Evolutionary conservation across 2,888 invertebrate genomes (phyloP), one percentile per base, ranked within the genome.

Genomic region (Drosophila putrida): DNA sequence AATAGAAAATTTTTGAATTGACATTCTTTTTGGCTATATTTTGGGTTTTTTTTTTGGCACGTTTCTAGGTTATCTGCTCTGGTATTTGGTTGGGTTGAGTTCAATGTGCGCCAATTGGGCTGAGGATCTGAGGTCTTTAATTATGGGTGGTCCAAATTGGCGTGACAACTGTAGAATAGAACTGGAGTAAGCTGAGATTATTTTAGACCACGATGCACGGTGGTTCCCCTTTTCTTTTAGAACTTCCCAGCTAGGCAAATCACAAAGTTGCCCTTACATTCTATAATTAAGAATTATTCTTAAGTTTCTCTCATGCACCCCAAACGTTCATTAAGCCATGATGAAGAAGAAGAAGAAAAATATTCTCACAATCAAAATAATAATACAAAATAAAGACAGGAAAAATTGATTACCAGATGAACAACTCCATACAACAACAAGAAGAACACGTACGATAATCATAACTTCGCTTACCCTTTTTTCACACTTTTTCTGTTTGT

Each of bases 361-460:
- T 64, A 60, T 82, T 82, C 89, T 84, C 82, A 82, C 89, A 82
- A 71, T 65, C 68, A 65, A 64, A 78, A 78, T 49, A 72, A 81
- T 65, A 65, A 70, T 59, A 51, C 50, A 35, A 62, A 63, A 71
- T 69, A 59, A 71, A 63, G 55, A 49, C 51, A 55, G 66, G 57
- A 58, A 76, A 83, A 85, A 89, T 89, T 84, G 90, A 84, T 84
- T 89, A 89, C 90, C 70, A 38, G 71, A 33, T 71, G 67, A 75
- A 20, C 20, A 20, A 20, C 20, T 20, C 59, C 59, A 61, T 71
- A 20, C 20, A 20, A 20, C 20, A 3, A 62, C 59, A 61, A 68
- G 63, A 62, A 60, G 80, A 62, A 41, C 83, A 83, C 83, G 90
- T 88, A 83, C 83, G 83, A 73, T 89, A 85, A 88, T 89, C 88